These are phyloP conservation scores for Priocnemis perturbator DNA, from an alignment of 2,888 invertebrate species.

Conservation along the genomic window DNA sequence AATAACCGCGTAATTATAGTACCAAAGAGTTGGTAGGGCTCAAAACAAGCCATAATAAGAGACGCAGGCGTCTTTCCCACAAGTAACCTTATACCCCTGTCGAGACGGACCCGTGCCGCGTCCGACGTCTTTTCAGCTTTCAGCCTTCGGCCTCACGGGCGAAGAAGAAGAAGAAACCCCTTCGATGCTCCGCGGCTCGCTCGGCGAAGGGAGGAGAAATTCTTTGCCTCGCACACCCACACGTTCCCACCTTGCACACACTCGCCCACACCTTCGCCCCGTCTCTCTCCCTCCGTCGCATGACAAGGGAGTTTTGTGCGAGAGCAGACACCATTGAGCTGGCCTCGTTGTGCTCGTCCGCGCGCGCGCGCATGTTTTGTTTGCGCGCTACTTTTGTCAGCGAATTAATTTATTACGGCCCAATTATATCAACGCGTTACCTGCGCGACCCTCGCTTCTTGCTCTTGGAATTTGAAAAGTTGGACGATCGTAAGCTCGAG, in stretches of 20 bases:
- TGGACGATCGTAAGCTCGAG: too few relatives aligned
- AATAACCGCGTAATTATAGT: conserved; percentile 75
- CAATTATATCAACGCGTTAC: conserved; percentile 71
- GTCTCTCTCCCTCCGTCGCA: conserved; percentile 11
- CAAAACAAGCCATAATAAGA: conserved; percentile 76
- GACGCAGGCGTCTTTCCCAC: conserved; percentile 74
- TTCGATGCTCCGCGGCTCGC: neutral
- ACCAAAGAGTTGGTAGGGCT: conserved; percentile 74
- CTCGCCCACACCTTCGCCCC: conserved; percentile 10
- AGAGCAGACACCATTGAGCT: conserved; percentile 60
- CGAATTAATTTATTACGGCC: conserved; percentile 72
- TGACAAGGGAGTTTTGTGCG: conserved; percentile 46
- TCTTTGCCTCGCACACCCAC: neutral
- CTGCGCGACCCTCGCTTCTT: conserved; percentile 28
- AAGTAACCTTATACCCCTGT: conserved; percentile 75
- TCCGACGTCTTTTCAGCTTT: conserved; percentile 67
- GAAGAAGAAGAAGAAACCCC: conserved; percentile 25
- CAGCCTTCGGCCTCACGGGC: conserved; percentile 54
- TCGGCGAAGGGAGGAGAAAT: too few relatives aligned
- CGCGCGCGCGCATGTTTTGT: conserved; percentile 53
- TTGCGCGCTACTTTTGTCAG: conserved; percentile 42
- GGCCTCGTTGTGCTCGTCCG: conserved; percentile 49
- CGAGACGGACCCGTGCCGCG: conserved; percentile 64
- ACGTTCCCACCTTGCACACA: conserved; percentile 1
- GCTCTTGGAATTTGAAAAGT: too few relatives aligned